phyloP scores from a whole-genome alignment of 2,888 invertebrate species.

The Conops quadrifasciatus region DNA sequence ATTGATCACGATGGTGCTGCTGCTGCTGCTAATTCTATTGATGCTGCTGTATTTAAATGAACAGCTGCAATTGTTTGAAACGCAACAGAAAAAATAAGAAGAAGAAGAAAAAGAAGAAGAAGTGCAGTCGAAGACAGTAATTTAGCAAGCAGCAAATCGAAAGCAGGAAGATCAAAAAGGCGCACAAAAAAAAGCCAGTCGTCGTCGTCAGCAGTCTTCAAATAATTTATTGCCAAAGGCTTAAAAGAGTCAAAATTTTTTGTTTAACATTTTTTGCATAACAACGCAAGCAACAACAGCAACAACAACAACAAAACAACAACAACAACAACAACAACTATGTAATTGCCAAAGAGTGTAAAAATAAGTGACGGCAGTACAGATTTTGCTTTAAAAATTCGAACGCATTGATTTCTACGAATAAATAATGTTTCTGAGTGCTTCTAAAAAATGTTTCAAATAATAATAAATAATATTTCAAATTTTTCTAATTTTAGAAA shows the following conservation, averaged over 20 bases:
- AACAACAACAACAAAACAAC: not conserved
- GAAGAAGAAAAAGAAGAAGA: not conserved
- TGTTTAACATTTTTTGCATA: conserved; percentile 16
- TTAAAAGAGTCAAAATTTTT: not conserved
- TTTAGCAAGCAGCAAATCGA: not conserved
- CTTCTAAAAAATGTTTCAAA: too few species aligned
- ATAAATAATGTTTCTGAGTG: too few species aligned
- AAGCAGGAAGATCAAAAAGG: not conserved
- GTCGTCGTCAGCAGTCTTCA: not conserved
- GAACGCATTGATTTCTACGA: too few species aligned
- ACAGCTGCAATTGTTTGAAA: conserved; percentile 53
- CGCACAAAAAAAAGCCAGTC: not conserved
- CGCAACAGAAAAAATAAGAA: conserved; percentile 15
- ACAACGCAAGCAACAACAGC: conserved; percentile 8
- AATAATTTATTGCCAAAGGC: conserved; percentile 10
- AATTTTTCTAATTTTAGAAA: too few species aligned
- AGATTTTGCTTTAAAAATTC: too few species aligned
- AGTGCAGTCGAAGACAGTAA: not conserved
- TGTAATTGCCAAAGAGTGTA: too few species aligned
- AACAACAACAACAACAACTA: too few species aligned
- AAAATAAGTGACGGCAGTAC: too few species aligned
- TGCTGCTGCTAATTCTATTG: not conserved
- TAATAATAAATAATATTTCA: too few species aligned
- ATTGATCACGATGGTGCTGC: too few species aligned
- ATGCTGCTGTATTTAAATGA: conserved; percentile 12